Base-by-base conservation (phyloP, 2,113 vertebrate species). In the Anthoscopus minutus region DNA sequence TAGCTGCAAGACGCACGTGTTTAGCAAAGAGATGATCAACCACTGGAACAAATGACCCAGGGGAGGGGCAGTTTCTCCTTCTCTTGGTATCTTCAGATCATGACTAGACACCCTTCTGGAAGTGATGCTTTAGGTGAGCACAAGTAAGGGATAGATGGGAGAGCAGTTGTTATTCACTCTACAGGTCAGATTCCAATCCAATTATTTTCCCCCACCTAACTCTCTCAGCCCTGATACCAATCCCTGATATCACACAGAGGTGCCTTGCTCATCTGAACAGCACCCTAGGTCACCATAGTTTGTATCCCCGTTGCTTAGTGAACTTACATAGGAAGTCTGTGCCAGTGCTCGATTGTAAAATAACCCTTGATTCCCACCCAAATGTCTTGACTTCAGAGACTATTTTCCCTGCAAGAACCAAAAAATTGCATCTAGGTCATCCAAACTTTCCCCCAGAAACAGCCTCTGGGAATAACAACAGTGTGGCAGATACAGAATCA, bases 31-130 rank as follows among this genome's bases (percentile, higher is more conserved):
- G 30, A 45, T 95, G 89, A 94, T 92, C 92, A 95, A 96, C 87
- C 95, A 94, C 93, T 80, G 94, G 89, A 97, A 95, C 86, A 89
- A 95, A 92, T 93, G 84, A 85, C 93, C 86, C 81, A 86, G 85
- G 83, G 86, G 92, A 91, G 86, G 17, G 33, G 88, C 67, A 86
- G 35, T 72, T 74, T 92, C 70, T 86, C 35, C 57, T 92, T 71
- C 54, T 82, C 81, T 89, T 72, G n/a, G 18, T 87, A 62, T 54
- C 84, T 91, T 85, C 89, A 88, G 54, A 82, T 69, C 23, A 3
- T 89, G 81, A 92, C 81, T 94, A 87, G 57, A 92, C 79, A 89
- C 62, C 91, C 91, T 86, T 94, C 87, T 91, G 84, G 38, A 82
- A 82, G 45, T 85, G 66, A 47, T 62, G 70, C 13, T 94, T 62